Percentiles rank a stretch among this genome's conserved stretches.
Evolutionary conservation across 2,888 invertebrate species (phyloP).

Genomic region (Cotesia congregata): DNA sequence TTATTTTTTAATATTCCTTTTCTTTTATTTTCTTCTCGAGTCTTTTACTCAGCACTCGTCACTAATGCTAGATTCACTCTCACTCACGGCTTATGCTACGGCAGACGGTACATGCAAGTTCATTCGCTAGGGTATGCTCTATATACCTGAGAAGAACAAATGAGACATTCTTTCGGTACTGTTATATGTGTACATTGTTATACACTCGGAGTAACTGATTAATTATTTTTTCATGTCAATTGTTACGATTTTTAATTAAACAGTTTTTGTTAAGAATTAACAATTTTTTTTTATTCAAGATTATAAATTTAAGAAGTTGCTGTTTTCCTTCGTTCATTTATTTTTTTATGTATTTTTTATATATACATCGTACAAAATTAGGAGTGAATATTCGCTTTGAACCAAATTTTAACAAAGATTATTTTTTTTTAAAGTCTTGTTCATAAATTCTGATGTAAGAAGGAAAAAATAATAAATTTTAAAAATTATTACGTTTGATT

Average conservation of each 20-base stretch:
- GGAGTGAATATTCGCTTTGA: too few relatives aligned
- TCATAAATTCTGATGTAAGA: too few relatives aligned
- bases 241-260: neutral
- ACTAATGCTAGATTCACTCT: constrained; percentile 25
- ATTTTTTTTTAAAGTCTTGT: too few relatives aligned
- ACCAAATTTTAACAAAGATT: too few relatives aligned
- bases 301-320: too few relatives aligned
- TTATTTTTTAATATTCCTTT: neutral
- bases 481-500: too few relatives aligned
- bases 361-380: too few relatives aligned
- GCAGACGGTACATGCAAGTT: constrained; percentile 24
- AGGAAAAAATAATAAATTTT: too few relatives aligned
- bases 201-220: constrained; percentile 60
- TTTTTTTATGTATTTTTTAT: too few relatives aligned
- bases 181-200: constrained; percentile 47
- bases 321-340: too few relatives aligned
- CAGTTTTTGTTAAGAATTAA: neutral
- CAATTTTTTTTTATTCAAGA: neutral
- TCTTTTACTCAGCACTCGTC: constrained; percentile 1
- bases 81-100: neutral
- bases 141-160: constrained; percentile 29
- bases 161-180: constrained; percentile 22
- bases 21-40: neutral
- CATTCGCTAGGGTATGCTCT: constrained; percentile 16
- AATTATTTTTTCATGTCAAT: constrained; percentile 50